phyloP scores from a whole-genome alignment of 2,888 invertebrate species.

The Tortricodes alternella region DNA sequence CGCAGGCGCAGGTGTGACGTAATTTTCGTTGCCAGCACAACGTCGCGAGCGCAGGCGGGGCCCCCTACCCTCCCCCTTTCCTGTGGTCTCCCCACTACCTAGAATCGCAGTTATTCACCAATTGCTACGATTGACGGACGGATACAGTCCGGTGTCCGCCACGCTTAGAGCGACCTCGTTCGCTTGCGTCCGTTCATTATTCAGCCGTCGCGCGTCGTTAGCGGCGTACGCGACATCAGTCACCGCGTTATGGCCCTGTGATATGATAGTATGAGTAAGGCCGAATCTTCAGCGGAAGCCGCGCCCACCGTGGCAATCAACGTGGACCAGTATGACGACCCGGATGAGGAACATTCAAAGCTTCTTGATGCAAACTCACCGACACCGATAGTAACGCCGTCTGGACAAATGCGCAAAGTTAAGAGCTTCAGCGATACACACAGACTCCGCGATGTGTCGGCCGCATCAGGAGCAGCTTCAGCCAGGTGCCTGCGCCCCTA shows the following conservation, averaged over 20 bases:
- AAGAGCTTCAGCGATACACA: conserved; percentile 80
- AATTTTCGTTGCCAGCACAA: conserved; percentile 82
- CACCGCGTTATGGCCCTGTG: conserved; percentile 76
- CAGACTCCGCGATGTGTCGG: conserved; percentile 69
- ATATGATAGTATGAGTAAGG: conserved; percentile 77
- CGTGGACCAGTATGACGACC: conserved; percentile 69
- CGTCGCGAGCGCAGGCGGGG: conserved; percentile 85
- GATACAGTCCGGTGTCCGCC: conserved; percentile 63
- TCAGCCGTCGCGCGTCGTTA: conserved; percentile 70
- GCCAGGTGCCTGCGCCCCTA: conserved; percentile 75
- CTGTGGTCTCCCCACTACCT: conserved; percentile 62
- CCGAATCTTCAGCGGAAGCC: conserved; percentile 67
- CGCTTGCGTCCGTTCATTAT: conserved; percentile 87
- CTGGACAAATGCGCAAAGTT: conserved; percentile 79
- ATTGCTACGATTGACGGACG: conserved; percentile 76
- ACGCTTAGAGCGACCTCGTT: conserved; percentile 89
- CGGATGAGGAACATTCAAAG: conserved; percentile 67
- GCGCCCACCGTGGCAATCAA: conserved; percentile 72
- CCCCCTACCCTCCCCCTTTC: conserved; percentile 94
- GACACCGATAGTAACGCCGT: conserved; percentile 66
- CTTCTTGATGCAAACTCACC: conserved; percentile 64
- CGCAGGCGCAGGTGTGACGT: conserved; percentile 79
- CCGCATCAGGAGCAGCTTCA: conserved; percentile 74
- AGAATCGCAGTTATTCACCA: conserved; percentile 78
- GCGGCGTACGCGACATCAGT: conserved; percentile 72